These are phyloP conservation scores for Rhagonycha fulva DNA, from an alignment of 2,888 invertebrate species.

Conservation along the genomic window DNA sequence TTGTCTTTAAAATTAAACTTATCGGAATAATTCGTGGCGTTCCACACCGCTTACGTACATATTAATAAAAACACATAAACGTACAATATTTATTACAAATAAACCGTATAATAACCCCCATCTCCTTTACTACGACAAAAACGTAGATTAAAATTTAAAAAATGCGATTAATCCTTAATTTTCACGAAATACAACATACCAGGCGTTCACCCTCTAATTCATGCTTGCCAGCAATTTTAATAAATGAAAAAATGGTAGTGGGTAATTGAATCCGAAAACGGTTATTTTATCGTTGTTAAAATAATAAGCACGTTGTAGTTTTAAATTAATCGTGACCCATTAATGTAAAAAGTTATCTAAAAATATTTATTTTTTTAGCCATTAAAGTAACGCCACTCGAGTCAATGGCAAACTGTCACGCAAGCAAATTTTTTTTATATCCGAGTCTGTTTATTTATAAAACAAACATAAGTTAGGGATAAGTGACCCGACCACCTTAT, in stretches of 20 bases:
- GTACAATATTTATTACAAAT: background rate
- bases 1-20: constrained; percentile 17
- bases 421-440: background rate
- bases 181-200: background rate
- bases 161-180: background rate
- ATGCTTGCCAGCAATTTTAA: background rate
- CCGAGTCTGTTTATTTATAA: background rate
- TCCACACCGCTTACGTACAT: background rate
- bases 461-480: background rate
- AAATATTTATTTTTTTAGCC: background rate
- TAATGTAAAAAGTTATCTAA: background rate
- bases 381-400: background rate
- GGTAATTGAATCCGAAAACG: background rate
- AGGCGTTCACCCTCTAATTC: background rate
- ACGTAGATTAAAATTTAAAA: background rate
- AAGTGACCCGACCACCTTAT: background rate
- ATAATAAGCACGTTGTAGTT: background rate
- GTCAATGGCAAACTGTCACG: background rate
- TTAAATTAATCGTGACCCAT: constrained; percentile 1
- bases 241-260: background rate
- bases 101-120: background rate
- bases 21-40: background rate
- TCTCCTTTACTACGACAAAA: background rate
- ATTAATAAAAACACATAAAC: background rate
- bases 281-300: background rate